Conservation (phyloP, 2,113 vertebrate genomes). For the Corythoichthys intestinalis region DNA sequence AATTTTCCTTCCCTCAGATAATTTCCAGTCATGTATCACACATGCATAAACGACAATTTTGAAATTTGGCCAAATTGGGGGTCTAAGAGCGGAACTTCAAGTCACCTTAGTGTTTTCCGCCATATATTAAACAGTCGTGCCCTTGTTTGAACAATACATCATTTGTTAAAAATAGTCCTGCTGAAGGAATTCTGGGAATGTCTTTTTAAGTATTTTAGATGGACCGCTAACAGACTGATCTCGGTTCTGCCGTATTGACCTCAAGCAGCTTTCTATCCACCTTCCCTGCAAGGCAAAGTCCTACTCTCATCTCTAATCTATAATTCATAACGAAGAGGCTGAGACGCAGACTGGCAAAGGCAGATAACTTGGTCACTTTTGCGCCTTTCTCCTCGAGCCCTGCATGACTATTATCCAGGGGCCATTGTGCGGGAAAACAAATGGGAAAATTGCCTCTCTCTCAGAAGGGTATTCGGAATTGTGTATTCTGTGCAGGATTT, state of each 20-base stretch:
- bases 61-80: too few relatives aligned
- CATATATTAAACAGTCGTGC: conserved; percentile 1
- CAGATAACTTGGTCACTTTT: conserved; percentile 53
- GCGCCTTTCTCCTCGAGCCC: conserved; percentile 26
- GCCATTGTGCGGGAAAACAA: conserved; percentile 65
- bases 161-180: conserved; percentile 28
- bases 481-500: conserved; percentile 53
- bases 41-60: too few relatives aligned
- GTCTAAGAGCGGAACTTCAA: too few relatives aligned
- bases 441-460: conserved; percentile 66
- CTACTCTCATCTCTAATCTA: conserved; percentile 69
- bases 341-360: conserved; percentile 56
- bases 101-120: too few relatives aligned
- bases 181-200: conserved; percentile 28
- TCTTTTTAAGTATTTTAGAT: conserved; percentile 27
- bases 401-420: conserved; percentile 47
- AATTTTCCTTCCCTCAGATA: too few relatives aligned
- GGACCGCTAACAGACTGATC: conserved; percentile 28
- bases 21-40: too few relatives aligned
- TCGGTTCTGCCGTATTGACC: conserved; percentile 45
- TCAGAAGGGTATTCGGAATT: conserved; percentile 29
- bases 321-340: conserved; percentile 68
- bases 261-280: conserved; percentile 42
- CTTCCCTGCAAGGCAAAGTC: conserved; percentile 54
- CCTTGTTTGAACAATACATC: conserved; percentile 36